Conservation (phyloP, 2,797 vertebrate genomes). For the Sylvilagus floridanus region DNA sequence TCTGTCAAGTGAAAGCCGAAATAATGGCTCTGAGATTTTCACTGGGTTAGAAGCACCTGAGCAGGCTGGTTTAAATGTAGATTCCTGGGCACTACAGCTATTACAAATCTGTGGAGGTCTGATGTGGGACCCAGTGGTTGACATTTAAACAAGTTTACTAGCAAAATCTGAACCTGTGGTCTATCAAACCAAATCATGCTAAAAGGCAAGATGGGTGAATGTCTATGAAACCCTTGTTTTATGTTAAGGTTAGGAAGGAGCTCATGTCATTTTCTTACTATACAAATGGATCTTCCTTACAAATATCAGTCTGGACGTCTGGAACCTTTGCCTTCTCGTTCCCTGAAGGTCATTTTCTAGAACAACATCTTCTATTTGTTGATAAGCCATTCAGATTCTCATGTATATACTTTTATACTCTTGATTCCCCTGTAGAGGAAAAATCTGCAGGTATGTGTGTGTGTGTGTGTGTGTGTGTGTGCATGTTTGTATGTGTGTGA, state of each 20-base stretch:
- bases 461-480: neutral
- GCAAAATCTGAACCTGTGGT: conserved; percentile 22
- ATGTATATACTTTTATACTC: neutral
- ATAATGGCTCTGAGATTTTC: conserved; percentile 17
- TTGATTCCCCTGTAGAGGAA: conserved; percentile 13
- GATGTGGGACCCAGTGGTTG: neutral
- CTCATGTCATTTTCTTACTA: neutral
- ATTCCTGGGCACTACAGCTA: neutral
- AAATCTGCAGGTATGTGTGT: neutral
- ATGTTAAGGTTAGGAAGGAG: neutral
- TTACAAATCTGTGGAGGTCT: conserved; percentile 1
- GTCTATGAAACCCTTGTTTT: neutral
- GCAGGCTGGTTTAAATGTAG: conserved; percentile 6
- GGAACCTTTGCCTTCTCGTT: conserved; percentile 55
- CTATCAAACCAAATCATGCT: neutral
- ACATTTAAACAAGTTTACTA: conserved; percentile 28
- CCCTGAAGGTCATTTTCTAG: conserved; percentile 6
- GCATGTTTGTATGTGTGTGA: neutral
- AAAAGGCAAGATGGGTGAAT: neutral
- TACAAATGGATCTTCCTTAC: neutral
- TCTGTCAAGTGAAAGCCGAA: neutral
- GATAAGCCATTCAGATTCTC: neutral
- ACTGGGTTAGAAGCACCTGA: neutral
- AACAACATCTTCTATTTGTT: neutral
- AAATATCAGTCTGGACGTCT: neutral